A percentile compares a stretch with the other conserved stretches of the same genome.
Conservation (phyloP, 2,113 vertebrate genomes). For the western clawed frog (Xenopus tropicalis) region DNA sequence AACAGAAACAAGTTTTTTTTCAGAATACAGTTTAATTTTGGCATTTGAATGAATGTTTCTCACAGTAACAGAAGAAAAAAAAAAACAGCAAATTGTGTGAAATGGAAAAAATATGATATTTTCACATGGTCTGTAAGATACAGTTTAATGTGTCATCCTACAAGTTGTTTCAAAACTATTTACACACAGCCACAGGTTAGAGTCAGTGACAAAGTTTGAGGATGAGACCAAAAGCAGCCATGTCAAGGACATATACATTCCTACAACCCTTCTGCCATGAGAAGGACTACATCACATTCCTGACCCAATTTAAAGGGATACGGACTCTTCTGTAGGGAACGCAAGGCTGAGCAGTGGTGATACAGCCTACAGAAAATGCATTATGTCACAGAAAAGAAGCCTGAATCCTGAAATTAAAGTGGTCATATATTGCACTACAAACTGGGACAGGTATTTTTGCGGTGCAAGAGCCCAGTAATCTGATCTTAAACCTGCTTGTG, state of each 20-base stretch:
- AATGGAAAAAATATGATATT: conserved; percentile 58
- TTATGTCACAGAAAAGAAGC: too few relatives aligned
- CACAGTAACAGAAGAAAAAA: conserved; percentile 75
- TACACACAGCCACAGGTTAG: conserved; percentile 60
- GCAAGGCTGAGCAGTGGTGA: too few relatives aligned
- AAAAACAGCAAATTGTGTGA: conserved; percentile 63
- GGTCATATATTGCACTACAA: too few relatives aligned
- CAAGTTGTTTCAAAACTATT: conserved; percentile 63
- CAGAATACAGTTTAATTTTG: conserved; percentile 90
- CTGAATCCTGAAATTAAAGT: too few relatives aligned
- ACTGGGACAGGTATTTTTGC: too few relatives aligned
- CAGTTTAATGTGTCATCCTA: conserved; percentile 68
- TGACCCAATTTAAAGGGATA: background rate
- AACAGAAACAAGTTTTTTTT: conserved; percentile 37
- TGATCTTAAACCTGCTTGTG: too few relatives aligned
- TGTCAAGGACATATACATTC: conserved; percentile 18
- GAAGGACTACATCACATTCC: background rate
- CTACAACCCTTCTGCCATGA: background rate
- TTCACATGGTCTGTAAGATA: conserved; percentile 61
- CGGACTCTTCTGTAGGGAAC: too few relatives aligned
- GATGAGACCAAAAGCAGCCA: conserved; percentile 43
- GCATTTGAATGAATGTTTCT: conserved; percentile 88
- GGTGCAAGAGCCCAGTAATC: too few relatives aligned
- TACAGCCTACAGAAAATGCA: too few relatives aligned
- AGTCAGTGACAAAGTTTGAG: conserved; percentile 58